These are phyloP conservation scores for Euura saliciscinereae DNA, from an alignment of 1,140 invertebrate genomes.

Conservation along the genomic window DNA sequence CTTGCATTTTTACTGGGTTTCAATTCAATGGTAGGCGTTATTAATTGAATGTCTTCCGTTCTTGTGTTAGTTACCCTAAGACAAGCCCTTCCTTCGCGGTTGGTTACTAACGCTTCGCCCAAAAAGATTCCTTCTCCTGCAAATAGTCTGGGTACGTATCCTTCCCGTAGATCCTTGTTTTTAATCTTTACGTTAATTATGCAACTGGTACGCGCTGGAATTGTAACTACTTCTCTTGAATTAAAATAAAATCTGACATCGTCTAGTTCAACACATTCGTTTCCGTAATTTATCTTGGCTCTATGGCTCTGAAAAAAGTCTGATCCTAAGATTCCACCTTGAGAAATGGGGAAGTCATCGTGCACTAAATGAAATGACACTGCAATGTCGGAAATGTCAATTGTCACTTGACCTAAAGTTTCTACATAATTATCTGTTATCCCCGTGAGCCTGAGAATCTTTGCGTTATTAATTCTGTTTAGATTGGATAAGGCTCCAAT, in stretches of 20 bases:
- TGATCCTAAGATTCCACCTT: constrained; percentile 9
- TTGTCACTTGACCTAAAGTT: not conserved
- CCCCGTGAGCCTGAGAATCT: not conserved
- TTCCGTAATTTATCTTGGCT: not conserved
- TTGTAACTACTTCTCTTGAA: not conserved
- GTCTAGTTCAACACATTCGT: constrained; percentile 3
- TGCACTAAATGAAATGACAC: not conserved
- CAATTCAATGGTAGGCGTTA: not conserved
- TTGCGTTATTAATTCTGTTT: not conserved
- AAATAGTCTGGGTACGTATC: constrained; percentile 12
- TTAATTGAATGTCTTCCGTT: not conserved
- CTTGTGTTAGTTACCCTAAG: constrained; percentile 10
- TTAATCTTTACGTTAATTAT: not conserved
- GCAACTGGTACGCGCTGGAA: constrained; percentile 9
- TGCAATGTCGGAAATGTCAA: not conserved
- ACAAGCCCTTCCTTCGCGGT: constrained; percentile 10
- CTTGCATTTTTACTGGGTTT: too few relatives aligned
- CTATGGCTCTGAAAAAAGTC: constrained; percentile 1
- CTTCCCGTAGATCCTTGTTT: not conserved
- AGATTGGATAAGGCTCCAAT: not conserved
- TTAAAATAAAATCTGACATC: not conserved
- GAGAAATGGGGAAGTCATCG: not conserved
- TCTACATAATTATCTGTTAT: constrained; percentile 9
- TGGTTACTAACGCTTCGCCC: constrained; percentile 10
- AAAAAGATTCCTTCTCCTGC: not conserved